Evolutionary conservation across 2,888 invertebrate genomes (phyloP).

Genomic region (Acronicta psi): DNA sequence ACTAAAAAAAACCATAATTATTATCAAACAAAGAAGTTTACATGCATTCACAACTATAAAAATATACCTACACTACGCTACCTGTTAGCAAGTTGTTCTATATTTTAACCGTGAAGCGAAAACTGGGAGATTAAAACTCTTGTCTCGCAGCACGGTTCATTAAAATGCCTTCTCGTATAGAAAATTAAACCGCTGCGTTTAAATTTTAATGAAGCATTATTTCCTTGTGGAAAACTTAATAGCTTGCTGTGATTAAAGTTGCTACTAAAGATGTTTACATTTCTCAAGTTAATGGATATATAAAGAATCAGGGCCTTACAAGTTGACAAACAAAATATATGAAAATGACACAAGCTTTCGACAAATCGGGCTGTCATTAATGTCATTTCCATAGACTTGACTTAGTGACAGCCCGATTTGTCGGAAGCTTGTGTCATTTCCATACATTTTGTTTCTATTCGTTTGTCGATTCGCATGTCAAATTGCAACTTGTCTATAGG

Average conservation of each 20-base stretch:
- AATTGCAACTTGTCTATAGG: too few species aligned
- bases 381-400: too few species aligned
- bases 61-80: conserved; percentile 1
- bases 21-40: background rate
- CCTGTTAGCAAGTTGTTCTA: conserved; percentile 36
- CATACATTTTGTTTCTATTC: too few species aligned
- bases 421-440: too few species aligned
- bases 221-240: conserved; percentile 71
- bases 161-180: conserved; percentile 70
- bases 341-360: too few species aligned
- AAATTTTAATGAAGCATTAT: conserved; percentile 78
- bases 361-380: too few species aligned
- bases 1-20: too few species aligned
- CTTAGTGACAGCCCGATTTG: too few species aligned
- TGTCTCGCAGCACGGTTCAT: conserved; percentile 71
- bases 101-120: conserved; percentile 44
- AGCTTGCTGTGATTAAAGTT: conserved; percentile 69
- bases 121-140: conserved; percentile 72
- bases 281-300: conserved; percentile 38
- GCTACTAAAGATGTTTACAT: conserved; percentile 51
- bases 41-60: background rate
- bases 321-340: too few species aligned
- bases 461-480: too few species aligned
- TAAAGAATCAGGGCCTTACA: too few species aligned
- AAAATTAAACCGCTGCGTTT: conserved; percentile 72